Evolutionary conservation across 2,797 vertebrate species (phyloP).

Genomic region (Molossus alvarezi): DNA sequence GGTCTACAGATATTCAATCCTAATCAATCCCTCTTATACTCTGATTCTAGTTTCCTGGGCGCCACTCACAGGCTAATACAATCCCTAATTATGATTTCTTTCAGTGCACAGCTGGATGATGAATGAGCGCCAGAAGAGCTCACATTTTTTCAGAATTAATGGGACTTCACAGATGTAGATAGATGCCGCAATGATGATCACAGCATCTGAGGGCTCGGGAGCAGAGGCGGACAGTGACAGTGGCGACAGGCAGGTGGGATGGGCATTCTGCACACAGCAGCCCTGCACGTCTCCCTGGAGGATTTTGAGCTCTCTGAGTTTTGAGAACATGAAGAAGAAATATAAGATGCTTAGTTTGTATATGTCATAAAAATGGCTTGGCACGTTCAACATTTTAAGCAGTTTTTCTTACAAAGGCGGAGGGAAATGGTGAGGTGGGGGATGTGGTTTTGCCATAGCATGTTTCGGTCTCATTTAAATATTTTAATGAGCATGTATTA

Average conservation of each 20-base stretch:
- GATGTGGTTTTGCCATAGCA: neutral
- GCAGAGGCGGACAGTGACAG: neutral
- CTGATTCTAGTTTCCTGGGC: conserved; percentile 26
- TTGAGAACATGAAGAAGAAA: conserved; percentile 62
- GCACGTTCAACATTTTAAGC: neutral
- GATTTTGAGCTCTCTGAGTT: neutral
- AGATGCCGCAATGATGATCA: neutral
- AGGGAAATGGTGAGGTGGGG: neutral
- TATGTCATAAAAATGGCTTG: conserved; percentile 31
- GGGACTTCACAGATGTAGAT: conserved; percentile 44
- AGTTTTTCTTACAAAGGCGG: neutral
- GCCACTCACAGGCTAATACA: neutral
- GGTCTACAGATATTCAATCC: neutral
- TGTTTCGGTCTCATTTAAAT: neutral
- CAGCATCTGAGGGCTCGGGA: neutral
- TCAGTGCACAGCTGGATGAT: conserved; percentile 72
- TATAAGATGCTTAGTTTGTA: neutral
- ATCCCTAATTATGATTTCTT: conserved; percentile 69
- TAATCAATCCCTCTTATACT: conserved; percentile 11
- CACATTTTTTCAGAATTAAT: conserved; percentile 65
- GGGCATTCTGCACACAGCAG: neutral
- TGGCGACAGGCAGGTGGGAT: neutral
- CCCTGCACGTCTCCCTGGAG: neutral
- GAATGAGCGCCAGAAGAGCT: conserved; percentile 68
- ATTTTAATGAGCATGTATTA: conserved; percentile 30